Base-by-base conservation (phyloP, 2,888 invertebrate species). In the Phlogophora meticulosa region DNA sequence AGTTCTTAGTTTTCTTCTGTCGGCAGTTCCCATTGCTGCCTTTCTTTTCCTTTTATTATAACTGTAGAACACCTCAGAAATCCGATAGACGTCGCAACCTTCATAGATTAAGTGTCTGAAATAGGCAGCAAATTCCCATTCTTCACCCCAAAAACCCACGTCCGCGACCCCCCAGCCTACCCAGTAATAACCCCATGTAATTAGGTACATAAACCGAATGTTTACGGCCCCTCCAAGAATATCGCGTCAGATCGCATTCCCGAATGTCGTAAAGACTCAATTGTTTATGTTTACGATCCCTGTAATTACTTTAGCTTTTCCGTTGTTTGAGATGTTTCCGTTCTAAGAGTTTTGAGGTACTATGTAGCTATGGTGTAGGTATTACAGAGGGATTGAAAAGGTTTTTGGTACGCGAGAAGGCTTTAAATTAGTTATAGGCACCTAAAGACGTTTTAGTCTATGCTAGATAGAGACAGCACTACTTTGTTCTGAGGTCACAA, bases 181-280 rank as follows among this genome's bases (percentile, higher is more conserved):
- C 64, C 65, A 71, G 74, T 62, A 76, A 81, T 81, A 83, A 80
- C 76, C 51, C 59, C 46, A 62, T 76, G 80, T 83, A 83, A 83
- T 83, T 83, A 81, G 82, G 72, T 55, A 61, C 67, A 76, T 83
- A 83, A 83, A 75, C 68, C 58, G 58, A 65, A 80, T 52, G 69
- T 83, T 83, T 83, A 83, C 78, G 84, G 72, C 13, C 58, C 59
- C 68, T 76, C 67, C 62, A 46, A 66, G 72, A 74, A 76, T 76
- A 76, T 65, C 61, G 68, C 78, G 78, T 74, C 56, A 56, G 64
- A 79, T 82, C 78, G 80, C 69, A 72, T 66, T 68, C 69, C 66
- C 42, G 24, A 49, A 59, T 36, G 60, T 78, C 82, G 82, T 83
- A 83, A 83, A 80, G 67, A 62, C 72, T 49, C 80, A 71, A 83